Base-by-base conservation (phyloP, 2,113 vertebrate genomes). In the Polypterus bichir region DNA sequence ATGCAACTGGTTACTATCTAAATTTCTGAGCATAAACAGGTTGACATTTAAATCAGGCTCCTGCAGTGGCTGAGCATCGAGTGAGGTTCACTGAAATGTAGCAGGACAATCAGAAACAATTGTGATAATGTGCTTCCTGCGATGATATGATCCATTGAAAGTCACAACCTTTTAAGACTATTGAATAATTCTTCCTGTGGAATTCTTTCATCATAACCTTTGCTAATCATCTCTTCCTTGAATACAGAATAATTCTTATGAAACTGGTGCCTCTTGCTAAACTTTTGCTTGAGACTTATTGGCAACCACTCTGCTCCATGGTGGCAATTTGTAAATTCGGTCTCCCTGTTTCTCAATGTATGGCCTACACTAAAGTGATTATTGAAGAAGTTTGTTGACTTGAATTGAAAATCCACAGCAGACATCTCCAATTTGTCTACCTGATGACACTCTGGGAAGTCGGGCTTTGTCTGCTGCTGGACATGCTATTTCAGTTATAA, bases 321-420 rank as follows among this genome's bases (percentile, higher is more conserved):
- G 6, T 8, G 57, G 8, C 63, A 61, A 9, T 68, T 59, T 5
- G 66, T 61, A 58, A 68, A 65, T 9, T 44, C 56, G 0, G 55
- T 44, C 3, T 48, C 7, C 11, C 52, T 6, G 3, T 68, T 10
- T 9, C 47, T 71, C 9, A 71, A 44, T 7, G 66, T 66, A 7
- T 65, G 11, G 4, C 10, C 44, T 51, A 71, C 57, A 5, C 54
- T 53, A 10, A 65, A 68, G 27, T 71, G 64, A 2, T 61, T 64
- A 52, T 71, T 46, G 3, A 48, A 9, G 1, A 54, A 54, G 3
- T 46, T 55, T 3, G 44, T 44, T 6, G 64, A 4, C n/a, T 62
- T 4, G 27, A 66, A 66, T 46, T 49, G 65, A 62, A 46, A 66
- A 57, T 51, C 59, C n/a, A 68, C 56, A 27, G 27, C 27, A 27